Evolutionary conservation across 92 coral and sea anemone genomes (phyloP).

Genomic region (Palythoa heliodiscus): DNA sequence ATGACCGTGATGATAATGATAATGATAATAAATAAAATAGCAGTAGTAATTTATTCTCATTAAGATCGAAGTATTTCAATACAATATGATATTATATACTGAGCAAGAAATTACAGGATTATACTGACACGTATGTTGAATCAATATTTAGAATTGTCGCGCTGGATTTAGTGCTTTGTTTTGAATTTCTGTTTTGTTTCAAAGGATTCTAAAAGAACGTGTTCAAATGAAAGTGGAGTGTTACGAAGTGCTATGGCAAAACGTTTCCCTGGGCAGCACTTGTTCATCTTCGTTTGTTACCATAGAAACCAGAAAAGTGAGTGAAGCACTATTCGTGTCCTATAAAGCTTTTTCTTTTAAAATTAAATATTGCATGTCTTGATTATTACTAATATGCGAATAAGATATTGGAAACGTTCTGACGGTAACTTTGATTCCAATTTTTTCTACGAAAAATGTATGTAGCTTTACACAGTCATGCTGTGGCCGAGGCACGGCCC

Average conservation of each 20-base stretch:
- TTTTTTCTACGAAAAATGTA: too few relatives aligned
- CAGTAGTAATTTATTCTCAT: too few relatives aligned
- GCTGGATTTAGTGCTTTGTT: background rate
- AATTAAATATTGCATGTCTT: too few relatives aligned
- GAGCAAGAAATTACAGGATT: too few relatives aligned
- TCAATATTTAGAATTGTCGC: background rate
- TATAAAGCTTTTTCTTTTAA: background rate
- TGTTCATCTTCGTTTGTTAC: slow-evolving; percentile 72
- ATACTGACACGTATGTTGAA: background rate
- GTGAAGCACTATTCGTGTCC: background rate
- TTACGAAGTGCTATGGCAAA: slow-evolving; percentile 88
- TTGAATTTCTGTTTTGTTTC: background rate
- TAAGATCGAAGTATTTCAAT: too few relatives aligned
- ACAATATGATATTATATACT: too few relatives aligned
- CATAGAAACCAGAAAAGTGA: slow-evolving; percentile 76
- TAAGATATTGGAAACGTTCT: background rate
- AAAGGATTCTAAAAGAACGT: slow-evolving; percentile 86
- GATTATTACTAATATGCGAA: background rate
- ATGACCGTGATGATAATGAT: background rate
- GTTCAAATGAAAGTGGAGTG: slow-evolving; percentile 83
- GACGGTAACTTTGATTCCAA: too few relatives aligned
- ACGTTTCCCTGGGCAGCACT: slow-evolving; percentile 62
- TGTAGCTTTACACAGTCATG: too few relatives aligned
- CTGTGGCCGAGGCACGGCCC: too few relatives aligned
- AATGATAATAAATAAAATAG: background rate